Evolutionary conservation across 2,797 vertebrate species (phyloP), one percentile per base, ranked within the genome.

Genomic region (Muscicapa striata): DNA sequence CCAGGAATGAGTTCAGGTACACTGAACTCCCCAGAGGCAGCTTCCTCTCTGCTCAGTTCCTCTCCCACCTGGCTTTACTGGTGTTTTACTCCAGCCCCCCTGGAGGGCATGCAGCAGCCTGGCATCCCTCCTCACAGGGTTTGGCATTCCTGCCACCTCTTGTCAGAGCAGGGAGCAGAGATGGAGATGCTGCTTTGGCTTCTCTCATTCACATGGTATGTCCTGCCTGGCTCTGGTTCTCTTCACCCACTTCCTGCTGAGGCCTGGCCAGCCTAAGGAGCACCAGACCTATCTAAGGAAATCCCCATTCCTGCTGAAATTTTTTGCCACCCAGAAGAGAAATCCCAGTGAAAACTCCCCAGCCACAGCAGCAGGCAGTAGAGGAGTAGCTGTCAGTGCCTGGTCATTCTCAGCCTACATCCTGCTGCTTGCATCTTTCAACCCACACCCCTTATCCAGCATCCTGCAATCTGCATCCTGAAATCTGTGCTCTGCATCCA

Each of bases 291-390:
- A 4, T 72, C 74, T 51, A 36, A 79, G 87, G 78, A 96, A 95
- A 85, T 83, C 72, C 87, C 79, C 27, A 4, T 62, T 74, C 43
- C 27, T 84, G 55, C 14, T 79, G 77, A 89, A 87, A 70, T 29
- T 63, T 79, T 63, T 79, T 59, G 45, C 78, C 52, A 63, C 75
- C 15, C 48, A 82, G 67, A 87, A 77, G 67, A 92, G 52, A 92
- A 95, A 92, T 87, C 20, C 87, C 63, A 36, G 38, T 27, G 57
- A 77, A 93, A 96, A 77, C 19, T 84, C 57, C 91, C 41, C 36
- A 48, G 27, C 55, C 55, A 26, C 74, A 55, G 24, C 2, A 0
- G 8, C 8, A 46, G 55, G 26, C 82, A 67, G 10, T 11, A 29
- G 40, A 27, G 46, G 70, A 82, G 48, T 2, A 2, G 20, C 51